Evolutionary conservation across 2,797 vertebrate genomes (phyloP).

Genomic region (Fringilla coelebs): DNA sequence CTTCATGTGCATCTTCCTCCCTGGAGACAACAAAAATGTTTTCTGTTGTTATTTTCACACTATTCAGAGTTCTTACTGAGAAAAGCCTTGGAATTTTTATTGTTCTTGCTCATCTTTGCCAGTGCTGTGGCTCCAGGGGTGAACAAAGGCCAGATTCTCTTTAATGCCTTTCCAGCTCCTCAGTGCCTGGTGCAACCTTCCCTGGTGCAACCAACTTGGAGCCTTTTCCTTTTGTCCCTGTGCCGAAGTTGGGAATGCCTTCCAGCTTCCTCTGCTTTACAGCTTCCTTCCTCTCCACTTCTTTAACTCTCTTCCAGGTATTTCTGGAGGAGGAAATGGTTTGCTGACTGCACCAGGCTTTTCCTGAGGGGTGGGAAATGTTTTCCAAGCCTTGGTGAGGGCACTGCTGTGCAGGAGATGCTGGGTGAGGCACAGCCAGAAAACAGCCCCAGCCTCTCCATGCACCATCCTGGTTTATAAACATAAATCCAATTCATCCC

Average conservation of each 20-base stretch:
- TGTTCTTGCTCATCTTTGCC: slow-evolving; percentile 7
- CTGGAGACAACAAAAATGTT: not conserved
- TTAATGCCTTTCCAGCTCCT: not conserved
- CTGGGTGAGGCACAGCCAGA: not conserved
- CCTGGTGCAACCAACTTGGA: too few relatives aligned
- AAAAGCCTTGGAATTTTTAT: not conserved
- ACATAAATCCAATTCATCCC: not conserved
- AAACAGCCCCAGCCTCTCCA: not conserved
- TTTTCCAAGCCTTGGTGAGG: not conserved
- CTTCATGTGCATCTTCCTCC: not conserved
- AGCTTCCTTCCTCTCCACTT: not conserved
- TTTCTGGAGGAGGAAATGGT: slow-evolving; percentile 9
- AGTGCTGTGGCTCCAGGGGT: not conserved
- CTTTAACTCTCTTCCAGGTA: slow-evolving; percentile 4
- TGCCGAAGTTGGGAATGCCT: not conserved
- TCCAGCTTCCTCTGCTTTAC: slow-evolving; percentile 33
- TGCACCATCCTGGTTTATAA: not conserved
- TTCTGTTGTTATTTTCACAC: not conserved
- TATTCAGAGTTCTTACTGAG: not conserved
- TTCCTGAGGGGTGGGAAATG: not conserved
- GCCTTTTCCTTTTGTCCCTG: rapidly evolving
- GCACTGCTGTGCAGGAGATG: not conserved
- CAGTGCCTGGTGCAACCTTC: not conserved
- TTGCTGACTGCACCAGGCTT: not conserved
- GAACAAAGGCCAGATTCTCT: not conserved